Base-by-base conservation (phyloP, 1,140 invertebrate genomes). In the Glossosoma conforme region DNA sequence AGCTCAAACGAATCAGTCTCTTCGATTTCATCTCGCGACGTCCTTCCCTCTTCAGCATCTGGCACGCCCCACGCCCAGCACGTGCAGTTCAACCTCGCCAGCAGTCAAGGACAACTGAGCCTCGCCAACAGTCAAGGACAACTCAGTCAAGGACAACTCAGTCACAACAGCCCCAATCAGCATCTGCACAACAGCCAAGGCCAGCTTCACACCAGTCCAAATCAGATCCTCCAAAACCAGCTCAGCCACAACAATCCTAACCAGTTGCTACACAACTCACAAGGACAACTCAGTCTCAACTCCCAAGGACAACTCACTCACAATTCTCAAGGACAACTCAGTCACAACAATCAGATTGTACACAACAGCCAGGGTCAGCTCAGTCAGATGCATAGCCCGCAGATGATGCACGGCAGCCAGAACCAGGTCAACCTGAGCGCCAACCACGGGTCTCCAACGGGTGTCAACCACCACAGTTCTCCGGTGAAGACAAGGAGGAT, bases 1-100 rank as follows among this genome's bases (percentile, higher is more conserved):
- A 85, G 84, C 70, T 85, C 83, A 14, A 86, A 82, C 64, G 85
- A 87, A 67, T 86, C 84, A 13, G 80, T 86, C 3, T 83, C 83
- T 2, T 82, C 84, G 2, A 72, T 74, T 28, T 79, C 78, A 2
- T 72, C 71, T 11, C 67, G 74, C 51, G 69, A 68, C 6, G 10
- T 49, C 36, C 40, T 35, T 3, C 30, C 44, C 20, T 32, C 28
- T 21, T 30, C 40, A 1, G 25, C 52, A 10, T 37, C 44, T 9
- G 40, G 21, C 6, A 44, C 36, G 20, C 37, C 32, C 22, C 48
- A 51, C 25, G 14, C 42, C 3, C 49, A 51, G 37, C 47, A 52
- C 44, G 19, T 9, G 14, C 36, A 50, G 30, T 44, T 44, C 21
- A 13, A 9, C 20, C 43, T 33, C 17, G 6, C 37, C 10, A 41